Conservation (phyloP, 2,113 vertebrate genomes). For the Perognathus longimembris region DNA sequence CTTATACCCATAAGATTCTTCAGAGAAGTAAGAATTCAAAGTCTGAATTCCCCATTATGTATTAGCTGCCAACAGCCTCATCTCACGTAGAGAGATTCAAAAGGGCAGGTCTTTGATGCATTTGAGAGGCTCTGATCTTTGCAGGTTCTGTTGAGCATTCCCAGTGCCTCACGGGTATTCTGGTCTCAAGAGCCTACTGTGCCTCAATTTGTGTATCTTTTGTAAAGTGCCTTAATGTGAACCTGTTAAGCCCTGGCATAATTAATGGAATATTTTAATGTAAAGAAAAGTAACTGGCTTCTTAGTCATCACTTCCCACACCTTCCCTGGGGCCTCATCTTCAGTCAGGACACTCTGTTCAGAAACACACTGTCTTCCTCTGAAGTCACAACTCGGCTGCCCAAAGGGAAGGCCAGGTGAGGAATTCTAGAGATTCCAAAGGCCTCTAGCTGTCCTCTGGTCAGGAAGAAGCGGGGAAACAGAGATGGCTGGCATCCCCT, state of each 20-base stretch:
- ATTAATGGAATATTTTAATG: slow-evolving; percentile 25
- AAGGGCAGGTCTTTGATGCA: not conserved
- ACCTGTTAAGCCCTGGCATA: not conserved
- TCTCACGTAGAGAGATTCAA: not conserved
- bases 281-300: not conserved
- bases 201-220: slow-evolving; percentile 1
- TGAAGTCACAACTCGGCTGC: not conserved
- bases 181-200: not conserved
- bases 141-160: not conserved
- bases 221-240: not conserved
- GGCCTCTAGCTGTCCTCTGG: not conserved
- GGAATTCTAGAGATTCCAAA: not conserved
- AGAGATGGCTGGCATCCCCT: not conserved
- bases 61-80: not conserved
- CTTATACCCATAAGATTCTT: not conserved
- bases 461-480: not conserved
- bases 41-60: not conserved
- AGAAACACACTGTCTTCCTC: not conserved
- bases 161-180: not conserved
- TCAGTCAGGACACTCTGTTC: not conserved
- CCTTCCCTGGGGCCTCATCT: not conserved
- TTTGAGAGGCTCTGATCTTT: not conserved
- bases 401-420: not conserved
- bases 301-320: not conserved
- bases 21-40: slow-evolving; percentile 19